These are phyloP conservation scores for Gasterosteus nipponicus DNA, from an alignment of 2,113 vertebrate species.

Conservation along the genomic window DNA sequence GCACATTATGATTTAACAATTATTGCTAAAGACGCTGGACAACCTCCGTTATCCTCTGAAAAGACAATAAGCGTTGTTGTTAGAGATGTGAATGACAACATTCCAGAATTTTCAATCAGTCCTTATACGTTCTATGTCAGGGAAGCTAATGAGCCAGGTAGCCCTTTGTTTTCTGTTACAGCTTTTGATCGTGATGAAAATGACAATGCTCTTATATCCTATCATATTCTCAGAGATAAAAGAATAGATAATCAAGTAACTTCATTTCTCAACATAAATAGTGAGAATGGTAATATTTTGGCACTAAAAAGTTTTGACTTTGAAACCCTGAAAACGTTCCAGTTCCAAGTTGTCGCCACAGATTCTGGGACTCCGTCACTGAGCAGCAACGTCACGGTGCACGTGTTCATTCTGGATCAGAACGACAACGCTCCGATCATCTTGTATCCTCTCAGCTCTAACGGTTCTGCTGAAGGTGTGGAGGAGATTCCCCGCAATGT, in stretches of 20 bases:
- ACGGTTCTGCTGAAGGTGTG: too few species aligned
- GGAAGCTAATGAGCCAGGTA: too few species aligned
- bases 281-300: conserved; percentile 55
- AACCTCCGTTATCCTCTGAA: conserved; percentile 41
- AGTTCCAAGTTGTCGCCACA: conserved; percentile 17
- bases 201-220: conserved; percentile 65
- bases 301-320: conserved; percentile 71
- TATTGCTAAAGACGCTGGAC: conserved; percentile 54
- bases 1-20: conserved; percentile 52
- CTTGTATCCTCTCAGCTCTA: too few species aligned
- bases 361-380: background rate
- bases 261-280: conserved; percentile 62
- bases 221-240: conserved; percentile 41
- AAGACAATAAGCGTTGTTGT: conserved; percentile 47
- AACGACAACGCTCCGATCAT: too few species aligned
- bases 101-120: background rate
- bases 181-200: conserved; percentile 55
- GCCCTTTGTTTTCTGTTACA: too few species aligned
- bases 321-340: conserved; percentile 57
- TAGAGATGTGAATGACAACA: conserved; percentile 23
- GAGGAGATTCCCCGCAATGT: too few species aligned
- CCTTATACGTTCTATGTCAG: too few species aligned
- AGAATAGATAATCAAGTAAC: conserved; percentile 3
- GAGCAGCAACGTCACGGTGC: too few species aligned
- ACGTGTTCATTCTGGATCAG: too few species aligned